These are phyloP conservation scores for Rhinolophus sinicus DNA, from an alignment of 2,113 vertebrate species.

Conservation along the genomic window DNA sequence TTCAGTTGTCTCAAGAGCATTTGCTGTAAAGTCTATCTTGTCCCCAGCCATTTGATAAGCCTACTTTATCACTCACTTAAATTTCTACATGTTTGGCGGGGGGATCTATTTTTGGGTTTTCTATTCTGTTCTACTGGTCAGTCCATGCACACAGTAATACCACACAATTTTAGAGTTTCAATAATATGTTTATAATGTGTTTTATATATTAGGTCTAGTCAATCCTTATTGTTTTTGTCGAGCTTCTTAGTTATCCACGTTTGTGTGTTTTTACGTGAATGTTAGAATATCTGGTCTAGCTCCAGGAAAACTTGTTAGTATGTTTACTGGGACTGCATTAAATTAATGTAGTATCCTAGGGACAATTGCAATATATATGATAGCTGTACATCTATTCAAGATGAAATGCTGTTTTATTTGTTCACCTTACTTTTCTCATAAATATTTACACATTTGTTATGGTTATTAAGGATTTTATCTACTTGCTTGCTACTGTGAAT, in stretches of 20 bases:
- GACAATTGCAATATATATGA: not conserved
- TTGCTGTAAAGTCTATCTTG: not conserved
- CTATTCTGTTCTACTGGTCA: not conserved
- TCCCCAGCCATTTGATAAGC: not conserved
- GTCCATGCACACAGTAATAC: not conserved
- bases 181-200: not conserved
- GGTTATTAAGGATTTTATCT: not conserved
- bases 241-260: not conserved
- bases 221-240: not conserved
- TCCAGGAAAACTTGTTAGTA: not conserved
- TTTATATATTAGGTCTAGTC: not conserved
- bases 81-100: not conserved
- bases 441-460: not conserved
- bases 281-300: not conserved
- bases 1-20: not conserved
- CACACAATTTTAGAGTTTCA: not conserved
- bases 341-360: not conserved
- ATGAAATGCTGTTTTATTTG: not conserved
- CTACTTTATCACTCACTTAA: not conserved
- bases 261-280: not conserved
- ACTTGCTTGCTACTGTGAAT: not conserved
- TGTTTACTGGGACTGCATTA: not conserved
- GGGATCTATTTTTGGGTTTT: not conserved
- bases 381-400: not conserved
- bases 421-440: not conserved